Evolutionary conservation across 2,888 invertebrate genomes (phyloP).

Genomic region (Metacarcinus magister): DNA sequence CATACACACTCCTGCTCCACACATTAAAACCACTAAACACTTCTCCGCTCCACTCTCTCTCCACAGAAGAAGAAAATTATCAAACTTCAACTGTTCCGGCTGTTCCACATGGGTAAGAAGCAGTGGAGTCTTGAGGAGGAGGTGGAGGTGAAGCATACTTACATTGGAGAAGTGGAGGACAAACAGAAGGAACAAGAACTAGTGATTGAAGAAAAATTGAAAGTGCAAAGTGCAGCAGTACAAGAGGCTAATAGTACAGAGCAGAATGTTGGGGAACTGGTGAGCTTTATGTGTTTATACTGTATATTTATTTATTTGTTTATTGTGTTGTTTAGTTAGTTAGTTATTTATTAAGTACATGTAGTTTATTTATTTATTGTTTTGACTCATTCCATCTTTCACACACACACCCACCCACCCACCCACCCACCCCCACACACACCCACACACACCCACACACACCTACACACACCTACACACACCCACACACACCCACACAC

Average conservation of each 20-base stretch:
- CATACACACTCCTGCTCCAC: background rate
- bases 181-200: background rate
- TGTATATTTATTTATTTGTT: background rate
- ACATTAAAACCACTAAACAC: too few species aligned
- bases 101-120: background rate
- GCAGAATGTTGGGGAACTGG: background rate
- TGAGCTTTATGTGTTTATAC: background rate
- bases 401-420: background rate
- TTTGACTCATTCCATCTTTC: background rate
- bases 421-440: background rate
- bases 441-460: slow-evolving; percentile 10
- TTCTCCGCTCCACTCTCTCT: background rate
- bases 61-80: background rate
- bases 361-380: background rate
- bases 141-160: background rate
- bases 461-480: slow-evolving; percentile 16
- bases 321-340: background rate
- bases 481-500: background rate
- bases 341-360: too few species aligned
- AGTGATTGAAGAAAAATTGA: background rate
- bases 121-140: background rate
- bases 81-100: background rate
- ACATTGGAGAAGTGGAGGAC: background rate
- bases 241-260: background rate
- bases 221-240: background rate